Conservation (phyloP, 2,797 vertebrate species). For the Arnoldichthys spilopterus region DNA sequence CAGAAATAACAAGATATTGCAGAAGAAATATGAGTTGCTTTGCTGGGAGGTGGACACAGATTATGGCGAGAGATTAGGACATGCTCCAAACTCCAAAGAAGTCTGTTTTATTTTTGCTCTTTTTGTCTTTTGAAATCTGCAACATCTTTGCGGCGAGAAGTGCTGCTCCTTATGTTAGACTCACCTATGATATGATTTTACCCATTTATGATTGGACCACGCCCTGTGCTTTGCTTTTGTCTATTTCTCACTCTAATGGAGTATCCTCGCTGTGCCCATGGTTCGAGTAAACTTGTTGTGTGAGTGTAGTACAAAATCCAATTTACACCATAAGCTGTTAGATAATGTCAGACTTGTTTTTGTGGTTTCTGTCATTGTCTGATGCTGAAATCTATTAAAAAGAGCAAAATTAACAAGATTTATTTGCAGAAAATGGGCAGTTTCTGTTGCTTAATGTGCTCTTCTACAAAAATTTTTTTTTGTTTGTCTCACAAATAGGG, state of each 20-base stretch:
- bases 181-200: slow-evolving; percentile 36
- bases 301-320: not conserved
- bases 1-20: slow-evolving; percentile 61
- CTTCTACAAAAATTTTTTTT: too few species aligned
- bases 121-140: slow-evolving; percentile 56
- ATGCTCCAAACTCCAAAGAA: slow-evolving; percentile 57
- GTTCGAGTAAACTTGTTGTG: slow-evolving; percentile 9
- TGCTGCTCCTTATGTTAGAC: slow-evolving; percentile 34
- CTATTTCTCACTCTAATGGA: slow-evolving; percentile 46
- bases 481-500: too few species aligned
- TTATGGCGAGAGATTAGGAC: slow-evolving; percentile 57
- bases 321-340: not conserved
- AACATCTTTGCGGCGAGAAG: slow-evolving; percentile 38
- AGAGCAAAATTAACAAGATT: too few species aligned
- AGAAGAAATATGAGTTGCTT: slow-evolving; percentile 62
- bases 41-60: slow-evolving; percentile 55
- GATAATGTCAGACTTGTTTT: too few species aligned
- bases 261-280: slow-evolving; percentile 10
- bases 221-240: slow-evolving; percentile 27
- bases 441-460: too few species aligned
- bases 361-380: too few species aligned
- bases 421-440: too few species aligned
- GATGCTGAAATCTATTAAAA: too few species aligned
- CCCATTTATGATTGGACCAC: slow-evolving; percentile 46
- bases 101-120: slow-evolving; percentile 63